A percentile compares a stretch with the other conserved stretches of the same genome.
These are phyloP conservation scores for Dryobota labecula DNA, from an alignment of 2,888 invertebrate genomes.

Conservation along the genomic window DNA sequence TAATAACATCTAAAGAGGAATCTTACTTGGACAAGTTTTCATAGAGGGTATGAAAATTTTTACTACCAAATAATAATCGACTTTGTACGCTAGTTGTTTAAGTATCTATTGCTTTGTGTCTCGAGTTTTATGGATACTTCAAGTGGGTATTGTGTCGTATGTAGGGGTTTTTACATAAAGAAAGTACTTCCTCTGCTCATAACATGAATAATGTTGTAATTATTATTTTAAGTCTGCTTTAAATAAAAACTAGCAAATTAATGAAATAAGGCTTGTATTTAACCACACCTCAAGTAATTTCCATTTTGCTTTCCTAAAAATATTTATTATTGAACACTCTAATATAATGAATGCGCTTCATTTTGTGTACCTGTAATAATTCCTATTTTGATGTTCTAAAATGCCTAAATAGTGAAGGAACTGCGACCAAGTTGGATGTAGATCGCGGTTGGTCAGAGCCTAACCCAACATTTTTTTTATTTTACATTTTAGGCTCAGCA, in stretches of 20 bases:
- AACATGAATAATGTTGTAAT: slow-evolving; percentile 17
- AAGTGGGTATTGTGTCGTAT: slow-evolving; percentile 16
- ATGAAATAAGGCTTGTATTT: background rate
- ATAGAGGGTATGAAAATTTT: slow-evolving; percentile 9
- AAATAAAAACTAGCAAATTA: slow-evolving; percentile 1
- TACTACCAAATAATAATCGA: slow-evolving; percentile 21
- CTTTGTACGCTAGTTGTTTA: background rate
- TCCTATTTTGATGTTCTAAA: background rate
- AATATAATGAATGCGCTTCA: background rate
- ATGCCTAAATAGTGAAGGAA: background rate
- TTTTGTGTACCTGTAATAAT: background rate
- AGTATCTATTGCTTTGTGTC: slow-evolving; percentile 26
- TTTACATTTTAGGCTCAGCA: no score
- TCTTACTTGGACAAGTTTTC: slow-evolving; percentile 13
- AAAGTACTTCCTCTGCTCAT: slow-evolving; percentile 19
- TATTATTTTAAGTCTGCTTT: slow-evolving; percentile 2
- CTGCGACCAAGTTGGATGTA: background rate
- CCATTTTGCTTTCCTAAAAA: background rate
- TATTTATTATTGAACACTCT: background rate
- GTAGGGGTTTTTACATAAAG: slow-evolving; percentile 31
- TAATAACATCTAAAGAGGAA: slow-evolving; percentile 21
- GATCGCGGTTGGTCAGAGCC: no score
- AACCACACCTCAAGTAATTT: background rate
- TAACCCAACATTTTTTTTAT: no score
- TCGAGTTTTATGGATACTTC: slow-evolving; percentile 18